Base-by-base conservation (phyloP, 2,797 vertebrate species). In the Eupleurogrammus muticus region DNA sequence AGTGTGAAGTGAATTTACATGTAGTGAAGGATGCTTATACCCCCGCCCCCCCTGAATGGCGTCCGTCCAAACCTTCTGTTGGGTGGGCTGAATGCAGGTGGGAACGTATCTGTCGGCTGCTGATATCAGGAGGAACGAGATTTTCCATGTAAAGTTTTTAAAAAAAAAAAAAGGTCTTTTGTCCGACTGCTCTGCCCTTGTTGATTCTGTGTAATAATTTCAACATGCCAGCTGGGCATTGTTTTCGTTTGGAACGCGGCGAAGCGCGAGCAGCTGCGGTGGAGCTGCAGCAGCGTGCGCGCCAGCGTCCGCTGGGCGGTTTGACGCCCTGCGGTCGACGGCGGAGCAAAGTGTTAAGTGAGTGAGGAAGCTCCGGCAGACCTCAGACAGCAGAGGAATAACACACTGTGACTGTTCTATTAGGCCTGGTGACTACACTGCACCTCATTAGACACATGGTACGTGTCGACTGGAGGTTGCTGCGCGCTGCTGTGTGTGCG, bases 371-470 rank as follows among this genome's bases (percentile, higher is more conserved):
- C 72, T 73, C 20, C 16, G 36, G 51, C 57, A 36, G 76, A 70
- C 66, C 60, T 84, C 61, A 72, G 75, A 77, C 59, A 8, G 53
- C 3, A 17, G 49, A 69, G 59, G 56, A 82, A 71, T 73, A 84
- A 81, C 83, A 83, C 77, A 52, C 68, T 82, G 83, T 77, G 85
- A 88, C 79, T 81, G 73, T 77, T 87, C 82, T 82, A 84, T 89
- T 85, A 86, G 81, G 63, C 57, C 79, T 19, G 66, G 58, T 77
- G 75, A 86, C 80, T 72, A 40, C 48, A 72, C 75, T 19, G 80
- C 83, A 89, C 81, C 86, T 89, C 85, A 87, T 92, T 90, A 92
- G 63, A 76, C 63, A 21, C 74, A 59, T 70, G 69, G 73, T 66
- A 61, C 55, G 20, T 38, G 66, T 34, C 23, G 32, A 48, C 51